Evolutionary conservation across 2,888 invertebrate species (phyloP), one percentile per base, ranked within the genome.

Genomic region (Eupithecia inturbata): DNA sequence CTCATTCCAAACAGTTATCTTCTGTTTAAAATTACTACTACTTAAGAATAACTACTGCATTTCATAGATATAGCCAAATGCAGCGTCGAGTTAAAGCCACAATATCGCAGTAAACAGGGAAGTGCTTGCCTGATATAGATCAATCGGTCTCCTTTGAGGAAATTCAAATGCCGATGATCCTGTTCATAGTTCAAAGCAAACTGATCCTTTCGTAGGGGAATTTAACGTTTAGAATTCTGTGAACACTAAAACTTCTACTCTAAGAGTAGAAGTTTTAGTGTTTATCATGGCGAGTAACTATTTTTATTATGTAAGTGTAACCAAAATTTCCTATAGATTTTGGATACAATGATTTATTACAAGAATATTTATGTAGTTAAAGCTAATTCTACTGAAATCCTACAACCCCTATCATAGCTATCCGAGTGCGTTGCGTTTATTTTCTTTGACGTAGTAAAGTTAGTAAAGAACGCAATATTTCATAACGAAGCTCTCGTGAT

Each of bases 71-170:
- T 7, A 53, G 49, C 10, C n/a, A 22, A 64, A 33, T 64, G 64
- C 64, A 39, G 64, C 12, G 33, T 10, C 45, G 7, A 63, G 63
- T 22, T 63, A 7, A 12, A 7, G 33, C 63, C 1, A 64, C 36
- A 64, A n/a, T n/a, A 36, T 36, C 0, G n/a, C 63, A 64, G 31
- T 62, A 62, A 36, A 64, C 31, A 36, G 63, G 36, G n/a, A 12
- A 64, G 1, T 33, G 36, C 36, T 36, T 5, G 33, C 39, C 4
- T 36, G n/a, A 22, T 36, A 39, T 5, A 22, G 33, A 39, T 64
- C 33, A 64, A 64, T 64, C 64, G 64, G 39, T 64, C 19, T 64
- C 39, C 22, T 22, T 39, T 39, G 22, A 33, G 14, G 10, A 64
- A 64, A 64, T 39, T 64, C 64, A 22, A 64, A 64, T 22, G 36